A percentile compares a stretch with the other conserved stretches of the same genome.
Conservation (phyloP, 2,888 invertebrate genomes). For the Yponomeuta cagnagella region DNA sequence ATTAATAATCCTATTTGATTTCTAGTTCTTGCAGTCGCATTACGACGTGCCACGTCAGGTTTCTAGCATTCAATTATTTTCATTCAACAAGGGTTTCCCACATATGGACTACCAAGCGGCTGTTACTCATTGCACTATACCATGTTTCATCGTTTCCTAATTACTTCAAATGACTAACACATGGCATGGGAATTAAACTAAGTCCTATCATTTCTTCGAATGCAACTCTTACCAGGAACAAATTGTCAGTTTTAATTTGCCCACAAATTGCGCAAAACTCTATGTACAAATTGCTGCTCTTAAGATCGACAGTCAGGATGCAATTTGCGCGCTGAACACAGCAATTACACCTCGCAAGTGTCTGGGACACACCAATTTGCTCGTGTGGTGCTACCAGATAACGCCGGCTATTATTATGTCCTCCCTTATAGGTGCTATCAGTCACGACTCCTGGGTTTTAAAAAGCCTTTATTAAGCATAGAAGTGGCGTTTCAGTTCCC, state of each 20-base stretch:
- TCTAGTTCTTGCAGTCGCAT: constrained; percentile 25
- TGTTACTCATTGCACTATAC: not conserved
- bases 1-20: constrained; percentile 29
- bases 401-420: not conserved
- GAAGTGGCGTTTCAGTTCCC: constrained; percentile 38
- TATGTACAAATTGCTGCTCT: constrained; percentile 10
- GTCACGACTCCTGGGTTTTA: constrained; percentile 6
- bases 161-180: not conserved
- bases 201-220: not conserved
- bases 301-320: constrained; percentile 25
- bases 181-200: not conserved
- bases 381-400: not conserved
- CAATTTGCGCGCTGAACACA: constrained; percentile 37
- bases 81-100: constrained; percentile 55
- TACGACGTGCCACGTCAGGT: constrained; percentile 33
- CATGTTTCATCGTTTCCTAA: not conserved
- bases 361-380: constrained; percentile 8
- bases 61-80: constrained; percentile 52
- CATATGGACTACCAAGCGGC: constrained; percentile 29
- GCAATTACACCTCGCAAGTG: constrained; percentile 29
- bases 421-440: constrained; percentile 4
- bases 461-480: not conserved
- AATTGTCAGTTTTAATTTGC: constrained; percentile 3
- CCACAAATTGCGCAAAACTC: constrained; percentile 4
- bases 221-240: not conserved